Evolutionary conservation across 1,140 invertebrate species (phyloP), one percentile per base, ranked within the genome.

Genomic region (Hylaeus anthracinus): DNA sequence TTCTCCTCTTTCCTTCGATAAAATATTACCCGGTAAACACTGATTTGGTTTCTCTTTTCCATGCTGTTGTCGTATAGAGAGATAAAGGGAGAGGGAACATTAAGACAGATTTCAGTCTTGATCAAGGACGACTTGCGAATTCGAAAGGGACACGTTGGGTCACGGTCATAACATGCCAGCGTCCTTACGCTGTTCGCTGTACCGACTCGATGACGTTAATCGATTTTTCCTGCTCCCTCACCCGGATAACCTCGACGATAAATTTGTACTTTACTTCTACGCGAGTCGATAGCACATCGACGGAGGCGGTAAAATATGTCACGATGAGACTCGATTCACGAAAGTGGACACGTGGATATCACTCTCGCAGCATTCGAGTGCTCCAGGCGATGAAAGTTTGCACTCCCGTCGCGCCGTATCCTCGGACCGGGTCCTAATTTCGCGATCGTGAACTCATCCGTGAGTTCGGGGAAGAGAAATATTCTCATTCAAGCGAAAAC

Each of bases 351-450:
- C 72, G 61, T 80, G 72, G 58, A 70, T 56, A 86, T 76, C 75
- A 79, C 71, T 83, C 81, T 83, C 81, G 10, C 71, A 41, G 43
- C 8, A 74, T 79, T 58, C 66, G 83, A 86, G 65, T 71, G 84
- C 85, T 86, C 39, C 84, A 15, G 85, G 85, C 85, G 85, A 86
- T 86, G 85, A 86, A 86, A 86, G 85, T 86, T 76, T 53, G 55
- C 80, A 75, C 75, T 83, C 71, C 60, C 51, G 75, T 53, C 48
- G 81, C 48, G 72, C 67, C 73, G 71, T 72, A 61, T 70, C 67
- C 48, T 72, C 70, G 78, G 39, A 67, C 72, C 66, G 63, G 72
- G 79, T 72, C 81, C 84, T 86, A 86, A 86, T 86, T 86, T 86
- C 85, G 82, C 84, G 84, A 86, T 56, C 39, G 45, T 39, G 72